Evolutionary conservation across 2,113 vertebrate genomes (phyloP).

Genomic region (Myanophis thanlyinensis): DNA sequence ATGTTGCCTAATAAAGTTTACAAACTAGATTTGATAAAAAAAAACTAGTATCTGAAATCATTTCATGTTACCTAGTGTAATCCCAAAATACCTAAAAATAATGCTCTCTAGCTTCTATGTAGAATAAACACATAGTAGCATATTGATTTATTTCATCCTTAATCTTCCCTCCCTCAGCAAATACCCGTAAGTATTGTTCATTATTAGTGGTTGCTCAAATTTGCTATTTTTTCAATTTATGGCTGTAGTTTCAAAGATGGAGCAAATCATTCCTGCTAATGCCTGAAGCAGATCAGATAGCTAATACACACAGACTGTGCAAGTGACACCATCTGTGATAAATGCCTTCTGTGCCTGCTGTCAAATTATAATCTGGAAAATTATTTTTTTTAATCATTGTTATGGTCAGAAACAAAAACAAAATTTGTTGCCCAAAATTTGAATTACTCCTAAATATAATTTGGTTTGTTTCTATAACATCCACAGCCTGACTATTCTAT

Average conservation of each 20-base stretch:
- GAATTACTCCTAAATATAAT: not conserved
- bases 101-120: slow-evolving; percentile 44
- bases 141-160: slow-evolving; percentile 53
- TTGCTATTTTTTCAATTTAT: slow-evolving; percentile 52
- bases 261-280: slow-evolving; percentile 47
- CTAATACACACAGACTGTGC: not conserved
- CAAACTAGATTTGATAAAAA: not conserved
- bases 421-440: slow-evolving; percentile 31
- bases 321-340: not conserved
- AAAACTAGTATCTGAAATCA: not conserved
- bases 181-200: slow-evolving; percentile 41
- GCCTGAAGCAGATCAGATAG: slow-evolving; percentile 36
- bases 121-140: slow-evolving; percentile 10
- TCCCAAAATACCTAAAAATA: not conserved
- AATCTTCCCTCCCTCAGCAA: slow-evolving; percentile 26
- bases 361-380: slow-evolving; percentile 41
- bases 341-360: slow-evolving; percentile 9
- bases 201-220: slow-evolving; percentile 39
- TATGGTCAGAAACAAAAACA: slow-evolving; percentile 31
- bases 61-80: slow-evolving; percentile 32
- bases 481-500: slow-evolving; percentile 18
- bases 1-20: not conserved
- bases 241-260: slow-evolving; percentile 50
- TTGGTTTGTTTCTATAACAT: slow-evolving; percentile 19
- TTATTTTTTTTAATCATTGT: slow-evolving; percentile 35